phyloP scores from a whole-genome alignment of 2,888 invertebrate species.

The Serripes groenlandicus region DNA sequence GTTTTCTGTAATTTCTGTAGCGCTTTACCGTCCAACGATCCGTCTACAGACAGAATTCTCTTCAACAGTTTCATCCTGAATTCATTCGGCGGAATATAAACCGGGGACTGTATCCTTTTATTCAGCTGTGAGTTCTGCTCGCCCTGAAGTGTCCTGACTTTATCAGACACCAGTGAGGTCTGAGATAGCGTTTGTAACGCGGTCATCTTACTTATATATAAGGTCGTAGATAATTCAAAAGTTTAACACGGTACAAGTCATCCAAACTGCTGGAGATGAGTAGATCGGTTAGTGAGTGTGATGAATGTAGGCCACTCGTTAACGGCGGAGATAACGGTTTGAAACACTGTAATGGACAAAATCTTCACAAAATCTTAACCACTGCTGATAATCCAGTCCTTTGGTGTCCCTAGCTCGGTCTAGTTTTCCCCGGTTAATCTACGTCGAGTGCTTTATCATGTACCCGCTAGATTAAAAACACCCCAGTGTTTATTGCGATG shows the following conservation, averaged over 20 bases:
- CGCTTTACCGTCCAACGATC: constrained; percentile 67
- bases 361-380: neutral
- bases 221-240: constrained; percentile 1
- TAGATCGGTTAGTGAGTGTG: too few relatives aligned
- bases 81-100: constrained; percentile 69
- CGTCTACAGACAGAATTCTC: constrained; percentile 69
- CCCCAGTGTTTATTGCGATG: constrained; percentile 3
- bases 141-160: constrained; percentile 23
- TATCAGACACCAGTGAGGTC: constrained; percentile 37
- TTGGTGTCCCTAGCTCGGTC: constrained; percentile 15
- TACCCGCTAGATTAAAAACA: constrained; percentile 10
- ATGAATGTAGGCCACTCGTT: constrained; percentile 11
- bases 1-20: constrained; percentile 67
- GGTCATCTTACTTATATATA: constrained; percentile 19
- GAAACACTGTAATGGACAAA: neutral
- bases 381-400: neutral
- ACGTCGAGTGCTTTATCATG: constrained; percentile 12
- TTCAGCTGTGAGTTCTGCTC: constrained; percentile 12
- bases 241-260: neutral
- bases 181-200: constrained; percentile 57
- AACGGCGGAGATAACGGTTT: neutral
- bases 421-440: constrained; percentile 3
- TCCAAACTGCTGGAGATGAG: neutral
- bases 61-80: constrained; percentile 73
- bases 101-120: constrained; percentile 51